A percentile compares a stretch with the other conserved stretches of the same genome.
phyloP scores from a whole-genome alignment of 2,888 invertebrate species.

The Gymnoscelis rufifasciata region DNA sequence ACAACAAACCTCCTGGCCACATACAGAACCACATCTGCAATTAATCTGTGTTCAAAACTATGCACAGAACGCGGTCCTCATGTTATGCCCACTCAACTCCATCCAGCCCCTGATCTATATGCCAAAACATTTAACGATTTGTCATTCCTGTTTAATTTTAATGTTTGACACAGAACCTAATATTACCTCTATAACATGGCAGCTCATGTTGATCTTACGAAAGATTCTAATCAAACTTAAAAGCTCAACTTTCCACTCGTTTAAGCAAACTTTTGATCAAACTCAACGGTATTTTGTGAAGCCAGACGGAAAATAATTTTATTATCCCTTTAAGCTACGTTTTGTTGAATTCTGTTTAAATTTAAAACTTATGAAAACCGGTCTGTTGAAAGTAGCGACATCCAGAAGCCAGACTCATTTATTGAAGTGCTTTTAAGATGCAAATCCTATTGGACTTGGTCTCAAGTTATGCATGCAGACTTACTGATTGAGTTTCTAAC shows the following conservation, averaged over 20 bases:
- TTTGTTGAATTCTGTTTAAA: conserved; percentile 32
- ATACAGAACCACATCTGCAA: too few relatives aligned
- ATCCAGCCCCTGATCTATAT: too few relatives aligned
- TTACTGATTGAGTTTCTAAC: conserved; percentile 6
- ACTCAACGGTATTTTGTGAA: conserved; percentile 29
- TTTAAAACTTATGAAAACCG: conserved; percentile 30
- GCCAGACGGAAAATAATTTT: conserved; percentile 37
- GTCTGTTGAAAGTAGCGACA: conserved; percentile 28
- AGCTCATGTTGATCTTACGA: conserved; percentile 24
- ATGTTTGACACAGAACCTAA: not conserved
- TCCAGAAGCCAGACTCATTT: conserved; percentile 34
- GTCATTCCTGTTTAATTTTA: not conserved
- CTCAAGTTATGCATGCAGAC: conserved; percentile 14
- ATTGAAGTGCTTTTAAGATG: conserved; percentile 38
- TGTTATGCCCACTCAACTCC: too few relatives aligned
- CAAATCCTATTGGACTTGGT: conserved; percentile 35
- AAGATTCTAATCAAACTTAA: conserved; percentile 20
- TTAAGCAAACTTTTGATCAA: conserved; percentile 31
- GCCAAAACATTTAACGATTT: too few relatives aligned
- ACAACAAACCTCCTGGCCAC: too few relatives aligned
- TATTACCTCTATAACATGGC: conserved; percentile 10
- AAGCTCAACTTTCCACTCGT: conserved; percentile 25
- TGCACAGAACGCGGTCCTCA: too few relatives aligned
- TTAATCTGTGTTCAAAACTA: too few relatives aligned
- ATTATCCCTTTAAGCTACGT: conserved; percentile 32